Conservation (phyloP, 2,113 vertebrate genomes). For the Paraplagusia blochii region DNA sequence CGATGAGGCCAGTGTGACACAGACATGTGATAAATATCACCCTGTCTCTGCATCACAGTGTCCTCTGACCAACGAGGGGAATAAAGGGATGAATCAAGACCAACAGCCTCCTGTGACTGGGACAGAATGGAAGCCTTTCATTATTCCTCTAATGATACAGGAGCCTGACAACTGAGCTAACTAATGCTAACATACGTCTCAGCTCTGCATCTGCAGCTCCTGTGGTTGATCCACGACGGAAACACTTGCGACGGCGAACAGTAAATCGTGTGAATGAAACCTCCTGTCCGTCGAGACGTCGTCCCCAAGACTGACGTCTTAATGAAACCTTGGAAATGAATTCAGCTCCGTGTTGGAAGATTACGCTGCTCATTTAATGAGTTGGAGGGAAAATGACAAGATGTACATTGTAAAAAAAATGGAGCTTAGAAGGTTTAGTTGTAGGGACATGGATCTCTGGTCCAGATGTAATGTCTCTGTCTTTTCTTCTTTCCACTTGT, state of each 20-base stretch:
- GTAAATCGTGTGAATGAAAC: slow-evolving; percentile 14
- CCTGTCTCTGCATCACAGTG: slow-evolving; percentile 14
- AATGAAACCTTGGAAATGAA: background rate
- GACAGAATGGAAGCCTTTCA: slow-evolving; percentile 67
- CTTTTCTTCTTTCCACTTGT: too few species aligned
- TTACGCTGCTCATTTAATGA: too few species aligned
- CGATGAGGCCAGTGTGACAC: slow-evolving; percentile 3
- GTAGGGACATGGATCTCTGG: too few species aligned
- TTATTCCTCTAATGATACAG: slow-evolving; percentile 66
- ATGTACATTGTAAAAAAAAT: too few species aligned
- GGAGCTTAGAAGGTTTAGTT: too few species aligned
- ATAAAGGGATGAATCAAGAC: slow-evolving; percentile 44
- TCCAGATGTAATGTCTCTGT: too few species aligned
- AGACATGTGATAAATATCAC: slow-evolving; percentile 25
- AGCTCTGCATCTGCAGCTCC: slow-evolving; percentile 25
- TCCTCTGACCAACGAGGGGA: slow-evolving; percentile 18
- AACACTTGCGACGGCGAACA: slow-evolving; percentile 12
- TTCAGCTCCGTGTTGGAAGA: background rate
- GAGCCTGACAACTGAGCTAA: slow-evolving; percentile 50
- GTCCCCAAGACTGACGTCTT: background rate
- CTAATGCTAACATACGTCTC: slow-evolving; percentile 25
- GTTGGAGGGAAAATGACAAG: too few species aligned
- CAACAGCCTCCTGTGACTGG: slow-evolving; percentile 50
- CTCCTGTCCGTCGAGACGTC: background rate
- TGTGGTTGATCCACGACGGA: slow-evolving; percentile 6